These are phyloP conservation scores for Marcusenius ussheri DNA, from an alignment of 2,113 vertebrate genomes.

Conservation along the genomic window DNA sequence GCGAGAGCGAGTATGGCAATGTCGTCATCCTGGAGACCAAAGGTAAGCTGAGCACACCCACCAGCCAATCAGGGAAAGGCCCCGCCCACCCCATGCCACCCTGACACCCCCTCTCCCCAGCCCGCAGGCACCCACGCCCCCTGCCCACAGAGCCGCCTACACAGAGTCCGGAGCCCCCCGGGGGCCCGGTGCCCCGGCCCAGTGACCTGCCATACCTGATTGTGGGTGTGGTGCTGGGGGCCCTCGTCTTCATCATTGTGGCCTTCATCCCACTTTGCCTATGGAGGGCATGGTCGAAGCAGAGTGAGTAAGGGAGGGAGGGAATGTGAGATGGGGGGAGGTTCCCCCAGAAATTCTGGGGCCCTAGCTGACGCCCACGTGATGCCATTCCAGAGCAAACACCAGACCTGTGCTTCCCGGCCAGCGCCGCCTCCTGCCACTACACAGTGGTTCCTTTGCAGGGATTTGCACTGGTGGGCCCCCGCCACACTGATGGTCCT, in stretches of 20 bases:
- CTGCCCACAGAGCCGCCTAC: conserved; percentile 53
- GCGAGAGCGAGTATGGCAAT: conserved; percentile 92
- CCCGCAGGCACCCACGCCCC: conserved; percentile 66
- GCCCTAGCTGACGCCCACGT: neutral
- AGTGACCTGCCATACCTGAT: conserved; percentile 89
- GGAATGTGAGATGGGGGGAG: neutral
- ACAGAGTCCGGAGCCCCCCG: neutral
- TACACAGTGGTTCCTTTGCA: conserved; percentile 92
- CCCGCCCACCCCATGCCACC: neutral
- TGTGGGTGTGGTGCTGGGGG: conserved; percentile 81
- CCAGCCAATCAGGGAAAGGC: neutral
- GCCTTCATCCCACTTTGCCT: conserved; percentile 93
- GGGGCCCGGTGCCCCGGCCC: conserved; percentile 72
- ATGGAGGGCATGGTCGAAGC: conserved; percentile 94
- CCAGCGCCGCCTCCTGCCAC: conserved; percentile 77
- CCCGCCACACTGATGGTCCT: conserved; percentile 55
- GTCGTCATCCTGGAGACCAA: conserved; percentile 97
- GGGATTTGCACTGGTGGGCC: conserved; percentile 65
- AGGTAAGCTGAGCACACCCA: conserved; percentile 55
- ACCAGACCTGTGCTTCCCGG: conserved; percentile 77
- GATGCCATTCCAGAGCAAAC: conserved; percentile 73
- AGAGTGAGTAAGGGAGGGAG: conserved; percentile 68
- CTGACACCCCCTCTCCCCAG: conserved; percentile 33
- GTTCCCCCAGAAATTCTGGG: neutral
- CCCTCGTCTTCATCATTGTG: conserved; percentile 83